Evolutionary conservation across 2,888 invertebrate species (phyloP).

Genomic region (Penaeus monodon): DNA sequence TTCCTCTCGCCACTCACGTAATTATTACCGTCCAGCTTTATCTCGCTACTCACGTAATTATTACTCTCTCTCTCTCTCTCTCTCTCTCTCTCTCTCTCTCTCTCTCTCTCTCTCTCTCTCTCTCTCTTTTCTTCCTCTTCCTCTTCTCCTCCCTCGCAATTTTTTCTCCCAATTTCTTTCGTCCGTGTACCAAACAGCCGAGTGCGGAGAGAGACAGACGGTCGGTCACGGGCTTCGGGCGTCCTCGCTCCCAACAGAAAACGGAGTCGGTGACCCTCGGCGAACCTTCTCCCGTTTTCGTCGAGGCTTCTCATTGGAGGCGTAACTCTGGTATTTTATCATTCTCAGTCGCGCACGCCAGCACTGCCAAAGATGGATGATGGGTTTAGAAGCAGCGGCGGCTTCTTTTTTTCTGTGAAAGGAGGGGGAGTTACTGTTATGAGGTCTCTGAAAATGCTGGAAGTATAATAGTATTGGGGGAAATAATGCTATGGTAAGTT

Average conservation of each 20-base stretch:
- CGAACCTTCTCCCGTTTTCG: slow-evolving; percentile 45
- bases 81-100: background rate
- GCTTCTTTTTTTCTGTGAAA: too few species aligned
- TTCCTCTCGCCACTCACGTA: too few species aligned
- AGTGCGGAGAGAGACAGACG: background rate
- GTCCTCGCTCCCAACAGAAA: slow-evolving; percentile 9
- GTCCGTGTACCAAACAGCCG: background rate
- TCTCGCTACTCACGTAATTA: too few species aligned
- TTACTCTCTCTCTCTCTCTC: too few species aligned
- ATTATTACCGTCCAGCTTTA: too few species aligned
- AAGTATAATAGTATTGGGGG: too few species aligned
- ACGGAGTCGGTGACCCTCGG: slow-evolving; percentile 38
- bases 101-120: background rate
- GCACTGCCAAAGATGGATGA: too few species aligned
- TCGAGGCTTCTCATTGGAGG: slow-evolving; percentile 38
- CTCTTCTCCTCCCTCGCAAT: background rate
- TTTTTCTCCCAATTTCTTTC: background rate
- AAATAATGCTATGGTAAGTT: too few species aligned
- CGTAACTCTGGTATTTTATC: slow-evolving; percentile 24
- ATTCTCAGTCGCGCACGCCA: too few species aligned
- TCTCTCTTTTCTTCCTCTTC: background rate
- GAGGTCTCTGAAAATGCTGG: too few species aligned
- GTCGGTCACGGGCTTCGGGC: slow-evolving; percentile 16
- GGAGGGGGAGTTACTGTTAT: too few species aligned
- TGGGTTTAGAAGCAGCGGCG: too few species aligned